Conservation (phyloP, 1,140 invertebrate species). For the Drosophila saltans region DNA sequence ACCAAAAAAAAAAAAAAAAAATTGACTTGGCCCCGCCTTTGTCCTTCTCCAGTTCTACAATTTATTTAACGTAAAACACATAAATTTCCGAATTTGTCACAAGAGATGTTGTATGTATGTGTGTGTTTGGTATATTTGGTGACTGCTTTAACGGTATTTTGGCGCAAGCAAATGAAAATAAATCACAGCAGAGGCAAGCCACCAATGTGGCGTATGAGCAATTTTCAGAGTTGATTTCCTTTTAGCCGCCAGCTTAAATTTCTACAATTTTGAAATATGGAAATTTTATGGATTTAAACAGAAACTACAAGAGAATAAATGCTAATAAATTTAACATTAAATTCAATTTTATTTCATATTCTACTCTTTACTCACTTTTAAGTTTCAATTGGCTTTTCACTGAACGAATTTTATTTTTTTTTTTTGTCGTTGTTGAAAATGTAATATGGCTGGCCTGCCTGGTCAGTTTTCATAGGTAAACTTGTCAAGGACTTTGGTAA, state of each 20-base stretch:
- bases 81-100: constrained; percentile 67
- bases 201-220: constrained; percentile 13
- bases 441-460: constrained; percentile 26
- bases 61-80: constrained; percentile 64
- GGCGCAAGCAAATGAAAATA: constrained; percentile 63
- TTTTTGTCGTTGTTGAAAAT: constrained; percentile 22
- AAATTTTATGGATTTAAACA: constrained; percentile 14
- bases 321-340: constrained; percentile 4
- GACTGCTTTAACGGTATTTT: constrained; percentile 71
- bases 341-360: neutral
- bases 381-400: neutral
- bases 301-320: neutral
- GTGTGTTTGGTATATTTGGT: constrained; percentile 9
- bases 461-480: constrained; percentile 34
- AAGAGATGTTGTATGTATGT: constrained; percentile 57
- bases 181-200: constrained; percentile 44
- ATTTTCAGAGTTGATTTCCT: constrained; percentile 30
- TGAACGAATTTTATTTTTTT: too few species aligned
- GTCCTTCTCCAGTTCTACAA: constrained; percentile 43
- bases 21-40: neutral
- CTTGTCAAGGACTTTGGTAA: constrained; percentile 22
- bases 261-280: constrained; percentile 7
- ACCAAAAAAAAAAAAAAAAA: constrained; percentile 14
- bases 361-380: neutral
- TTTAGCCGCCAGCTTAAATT: constrained; percentile 7